Percentiles rank a stretch among this genome's conserved stretches.
phyloP scores from a whole-genome alignment of 2,113 vertebrate species.

The Eidolon helvum region DNA sequence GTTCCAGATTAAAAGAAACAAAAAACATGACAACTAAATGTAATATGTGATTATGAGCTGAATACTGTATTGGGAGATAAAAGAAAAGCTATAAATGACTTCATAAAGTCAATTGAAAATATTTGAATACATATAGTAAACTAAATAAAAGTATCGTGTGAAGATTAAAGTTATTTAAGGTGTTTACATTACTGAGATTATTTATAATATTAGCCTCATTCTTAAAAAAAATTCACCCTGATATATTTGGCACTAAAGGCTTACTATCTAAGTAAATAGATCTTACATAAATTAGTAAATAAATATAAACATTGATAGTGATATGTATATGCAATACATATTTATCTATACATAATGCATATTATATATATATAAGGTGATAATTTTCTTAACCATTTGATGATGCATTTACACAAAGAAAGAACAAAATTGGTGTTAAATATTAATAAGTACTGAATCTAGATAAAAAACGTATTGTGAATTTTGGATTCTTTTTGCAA shows the following conservation, averaged over 20 bases:
- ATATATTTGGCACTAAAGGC: background rate
- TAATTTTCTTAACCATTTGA: background rate
- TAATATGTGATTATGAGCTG: background rate
- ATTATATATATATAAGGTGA: background rate
- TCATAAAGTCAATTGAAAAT: background rate
- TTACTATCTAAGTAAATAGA: background rate
- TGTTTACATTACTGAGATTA: background rate
- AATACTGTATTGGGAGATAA: background rate
- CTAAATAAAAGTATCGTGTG: background rate
- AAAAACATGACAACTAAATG: background rate
- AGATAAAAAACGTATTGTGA: background rate
- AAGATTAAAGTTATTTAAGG: background rate
- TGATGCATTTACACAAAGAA: background rate
- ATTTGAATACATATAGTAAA: background rate
- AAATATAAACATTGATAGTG: background rate
- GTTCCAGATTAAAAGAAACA: background rate
- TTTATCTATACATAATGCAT: background rate
- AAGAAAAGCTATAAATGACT: background rate
- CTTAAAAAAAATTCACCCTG: background rate
- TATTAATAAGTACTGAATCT: background rate
- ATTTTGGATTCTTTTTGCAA: background rate
- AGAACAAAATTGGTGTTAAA: background rate
- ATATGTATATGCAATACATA: background rate
- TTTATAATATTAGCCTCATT: background rate
- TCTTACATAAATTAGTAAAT: background rate